Percentiles rank a stretch among this genome's conserved stretches.
Evolutionary conservation across 2,797 vertebrate species (phyloP).

Genomic region (Rhynchonycteris naso): DNA sequence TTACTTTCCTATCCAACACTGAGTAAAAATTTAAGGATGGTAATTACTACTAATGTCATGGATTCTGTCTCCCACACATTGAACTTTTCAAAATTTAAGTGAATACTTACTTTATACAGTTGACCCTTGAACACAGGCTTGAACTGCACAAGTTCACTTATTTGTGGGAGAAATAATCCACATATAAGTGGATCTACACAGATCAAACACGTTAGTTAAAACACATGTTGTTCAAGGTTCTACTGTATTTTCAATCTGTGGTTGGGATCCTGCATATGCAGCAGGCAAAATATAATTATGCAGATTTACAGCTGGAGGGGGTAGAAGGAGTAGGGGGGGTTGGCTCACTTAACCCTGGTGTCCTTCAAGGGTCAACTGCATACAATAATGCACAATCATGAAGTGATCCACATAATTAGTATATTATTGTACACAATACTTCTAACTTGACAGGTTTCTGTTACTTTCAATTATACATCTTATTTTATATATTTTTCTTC

Average conservation of each 20-base stretch:
- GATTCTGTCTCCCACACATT: neutral
- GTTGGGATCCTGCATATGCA: neutral
- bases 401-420: neutral
- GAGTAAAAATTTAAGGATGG: slow-evolving; percentile 10
- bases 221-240: neutral
- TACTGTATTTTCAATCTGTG: neutral
- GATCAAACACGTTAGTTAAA: neutral
- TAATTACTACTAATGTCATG: neutral
- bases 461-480: slow-evolving; percentile 38
- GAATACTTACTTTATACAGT: neutral
- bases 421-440: neutral
- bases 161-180: neutral
- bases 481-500: too few species aligned
- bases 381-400: neutral
- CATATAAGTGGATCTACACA: neutral
- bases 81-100: slow-evolving; percentile 33
- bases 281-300: too few species aligned
- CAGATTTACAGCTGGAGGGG: neutral
- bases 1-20: neutral
- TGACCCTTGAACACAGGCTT: neutral
- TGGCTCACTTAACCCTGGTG: neutral
- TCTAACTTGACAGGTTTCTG: slow-evolving; percentile 5
- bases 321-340: neutral
- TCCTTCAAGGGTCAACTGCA: neutral
- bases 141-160: neutral